Evolutionary conservation across 2,888 invertebrate species (phyloP), one percentile per base, ranked within the genome.

Genomic region (Oscheius onirici): DNA sequence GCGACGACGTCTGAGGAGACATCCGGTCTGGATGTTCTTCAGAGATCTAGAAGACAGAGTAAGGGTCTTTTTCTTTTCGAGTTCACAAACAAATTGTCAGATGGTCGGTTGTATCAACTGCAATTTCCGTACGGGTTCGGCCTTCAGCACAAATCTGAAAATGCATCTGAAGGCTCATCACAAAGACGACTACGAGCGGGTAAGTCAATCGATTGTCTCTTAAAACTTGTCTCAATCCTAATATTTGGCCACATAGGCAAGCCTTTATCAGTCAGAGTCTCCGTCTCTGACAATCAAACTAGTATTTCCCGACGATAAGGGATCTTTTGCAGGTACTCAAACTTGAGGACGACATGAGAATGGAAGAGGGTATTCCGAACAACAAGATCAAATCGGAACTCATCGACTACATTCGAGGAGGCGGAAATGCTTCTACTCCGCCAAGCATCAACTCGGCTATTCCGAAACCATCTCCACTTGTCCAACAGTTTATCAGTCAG

Each of bases 1-100:
- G 63, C 66, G 84, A 34, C 73, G 82, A 28, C 67, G 83, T 17
- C 75, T 83, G n/a, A 69, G 84, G 1, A 75, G 84, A 15, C 85
- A 85, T 75, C 85, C 85, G 6, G 85, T 85, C 8, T 85, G 85
- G 85, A 80, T 81, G 71, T 85, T 79, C 71, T 85, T 84, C 77
- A 74, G 76, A 44, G 84, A 84, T 76, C 71, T 84, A 22, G 84
- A 84, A 61, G 85, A 85, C 68, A 76, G 83, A 73, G 83, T 83
- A 58, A 69, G 77, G 58, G 17, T n/a, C 34, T 3, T 6, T n/a
- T 6, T 52, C 52, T 52, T 22, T 24, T 17, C 22, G 17, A 58
- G 20, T 2, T 2, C n/a, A 58, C 20, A 13, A n/a, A 24, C 11
- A 8, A 43, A 20, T 58, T 54, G 78, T 41, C 72, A 83, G 81